Conservation (phyloP, 2,888 invertebrate genomes). For the Monoplex corrugatus region DNA sequence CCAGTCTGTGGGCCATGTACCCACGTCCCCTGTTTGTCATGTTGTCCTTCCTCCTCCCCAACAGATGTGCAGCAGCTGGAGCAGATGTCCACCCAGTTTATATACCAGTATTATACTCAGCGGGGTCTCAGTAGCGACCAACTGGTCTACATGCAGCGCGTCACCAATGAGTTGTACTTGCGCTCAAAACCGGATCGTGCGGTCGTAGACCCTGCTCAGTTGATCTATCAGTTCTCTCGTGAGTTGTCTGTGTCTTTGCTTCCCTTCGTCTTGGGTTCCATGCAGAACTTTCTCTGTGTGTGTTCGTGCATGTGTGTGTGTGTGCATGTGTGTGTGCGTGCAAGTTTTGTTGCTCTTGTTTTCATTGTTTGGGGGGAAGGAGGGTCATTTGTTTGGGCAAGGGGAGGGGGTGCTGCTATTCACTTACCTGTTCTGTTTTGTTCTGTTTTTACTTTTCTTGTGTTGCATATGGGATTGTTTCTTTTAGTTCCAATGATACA, state of each 20-base stretch:
- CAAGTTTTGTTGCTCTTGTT: too few species aligned
- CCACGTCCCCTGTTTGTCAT: slow-evolving; percentile 7
- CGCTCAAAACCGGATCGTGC: slow-evolving; percentile 73
- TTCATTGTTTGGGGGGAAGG: too few species aligned
- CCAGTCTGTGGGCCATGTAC: neutral
- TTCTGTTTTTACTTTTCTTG: too few species aligned
- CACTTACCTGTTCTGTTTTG: too few species aligned
- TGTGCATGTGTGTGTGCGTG: too few species aligned
- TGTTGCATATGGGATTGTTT: too few species aligned
- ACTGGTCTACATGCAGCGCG: slow-evolving; percentile 76
- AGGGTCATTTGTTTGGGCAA: too few species aligned
- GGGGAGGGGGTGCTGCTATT: too few species aligned
- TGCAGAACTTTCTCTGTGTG: too few species aligned
- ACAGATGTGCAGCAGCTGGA: slow-evolving; percentile 75
- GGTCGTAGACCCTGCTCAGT: slow-evolving; percentile 73
- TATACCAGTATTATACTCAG: slow-evolving; percentile 78
- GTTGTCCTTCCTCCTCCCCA: slow-evolving; percentile 48
- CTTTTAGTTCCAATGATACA: too few species aligned
- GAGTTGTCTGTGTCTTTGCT: slow-evolving; percentile 63
- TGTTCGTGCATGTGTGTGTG: too few species aligned
- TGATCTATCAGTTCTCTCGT: slow-evolving; percentile 78
- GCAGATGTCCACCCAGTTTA: slow-evolving; percentile 77
- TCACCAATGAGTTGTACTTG: slow-evolving; percentile 74
- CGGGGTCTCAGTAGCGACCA: slow-evolving; percentile 73
- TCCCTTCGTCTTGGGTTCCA: too few species aligned